A percentile compares a stretch with the other conserved stretches of the same genome.
These are phyloP conservation scores for Orientallactaga sibirica DNA, from an alignment of 2,797 vertebrate species.

Conservation along the genomic window DNA sequence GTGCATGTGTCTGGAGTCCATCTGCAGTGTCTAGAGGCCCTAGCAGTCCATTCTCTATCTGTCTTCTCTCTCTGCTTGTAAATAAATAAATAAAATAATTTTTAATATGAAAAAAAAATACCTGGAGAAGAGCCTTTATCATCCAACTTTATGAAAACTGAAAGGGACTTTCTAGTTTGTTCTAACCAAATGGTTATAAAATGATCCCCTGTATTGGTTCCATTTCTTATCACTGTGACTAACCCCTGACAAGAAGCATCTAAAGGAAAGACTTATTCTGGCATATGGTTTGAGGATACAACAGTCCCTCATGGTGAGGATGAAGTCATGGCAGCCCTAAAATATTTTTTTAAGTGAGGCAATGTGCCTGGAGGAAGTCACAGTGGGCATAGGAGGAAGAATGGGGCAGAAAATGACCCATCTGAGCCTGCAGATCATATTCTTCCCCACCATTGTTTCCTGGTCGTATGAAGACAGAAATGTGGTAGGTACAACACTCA, in stretches of 20 bases:
- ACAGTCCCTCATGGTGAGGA: neutral
- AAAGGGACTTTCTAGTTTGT: neutral
- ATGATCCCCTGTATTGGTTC: neutral
- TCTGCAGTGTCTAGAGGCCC: too few relatives aligned
- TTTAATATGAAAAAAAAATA: too few relatives aligned
- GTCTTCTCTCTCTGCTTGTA: too few relatives aligned
- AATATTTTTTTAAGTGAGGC: neutral
- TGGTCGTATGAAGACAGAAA: neutral
- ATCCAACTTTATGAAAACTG: conserved; percentile 1
- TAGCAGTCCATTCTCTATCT: too few relatives aligned
- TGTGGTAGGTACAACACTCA: neutral
- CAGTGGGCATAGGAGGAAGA: neutral
- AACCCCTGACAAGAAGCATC: neutral
- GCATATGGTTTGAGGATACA: too few relatives aligned
- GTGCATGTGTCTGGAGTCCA: too few relatives aligned
- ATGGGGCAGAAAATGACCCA: accelerated
- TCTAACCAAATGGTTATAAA: neutral
- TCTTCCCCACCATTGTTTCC: neutral
- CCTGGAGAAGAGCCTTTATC: neutral
- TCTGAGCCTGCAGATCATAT: neutral
- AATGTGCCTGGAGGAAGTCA: neutral
- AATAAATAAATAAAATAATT: too few relatives aligned
- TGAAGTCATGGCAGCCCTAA: too few relatives aligned
- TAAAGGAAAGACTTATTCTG: neutral
- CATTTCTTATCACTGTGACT: neutral